Base-by-base conservation (phyloP, 2,113 vertebrate species). In the Rutilus rutilus region DNA sequence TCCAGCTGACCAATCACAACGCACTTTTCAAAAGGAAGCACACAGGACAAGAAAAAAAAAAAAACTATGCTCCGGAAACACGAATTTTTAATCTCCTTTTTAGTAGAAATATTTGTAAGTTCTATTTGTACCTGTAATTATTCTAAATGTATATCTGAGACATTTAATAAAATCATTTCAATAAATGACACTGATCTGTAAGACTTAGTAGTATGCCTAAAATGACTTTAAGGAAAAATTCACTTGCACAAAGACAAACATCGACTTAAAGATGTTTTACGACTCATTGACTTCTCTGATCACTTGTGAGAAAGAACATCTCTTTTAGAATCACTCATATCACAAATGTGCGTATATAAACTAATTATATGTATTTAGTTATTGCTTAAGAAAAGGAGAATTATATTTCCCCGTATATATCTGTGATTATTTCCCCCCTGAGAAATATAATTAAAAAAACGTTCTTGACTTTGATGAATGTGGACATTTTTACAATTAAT, bases 1-100 rank as follows among this genome's bases (percentile, higher is more conserved):
- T 79, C 1, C 2, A 59, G 88, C 78, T 87, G 93, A 86, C 97
- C 96, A 97, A 97, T 97, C 90, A 91, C 12, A 91, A 81, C 0
- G 71, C 65, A 57, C 75, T 87, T 92, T 93, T 89, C 67, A 91
- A 65, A 64, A 77, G 86, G 89, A 92, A 88, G 79, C 85, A 45
- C 84, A 85, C 62, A 25, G 45, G 69, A 73, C 36, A 81, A 45
- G n/a, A 74, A 23, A 54, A 82, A 84, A 71, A 83, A 71, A 83
- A 91, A 85, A 84, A n/a, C n/a, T 4, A 30, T 30, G 47, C 47
- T 45, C 33, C 87, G 86, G 78, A 89, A 89, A 85, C 80, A 17
- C 64, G 64, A 36, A 9, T 45, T 73, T 79, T 79, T 60, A 12
- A 57, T 78, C 50, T 33, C 9, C 17, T 23, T 78, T 57, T 23